These are phyloP conservation scores for Lycaena phlaeas DNA, from an alignment of 2,888 invertebrate genomes.

Conservation along the genomic window DNA sequence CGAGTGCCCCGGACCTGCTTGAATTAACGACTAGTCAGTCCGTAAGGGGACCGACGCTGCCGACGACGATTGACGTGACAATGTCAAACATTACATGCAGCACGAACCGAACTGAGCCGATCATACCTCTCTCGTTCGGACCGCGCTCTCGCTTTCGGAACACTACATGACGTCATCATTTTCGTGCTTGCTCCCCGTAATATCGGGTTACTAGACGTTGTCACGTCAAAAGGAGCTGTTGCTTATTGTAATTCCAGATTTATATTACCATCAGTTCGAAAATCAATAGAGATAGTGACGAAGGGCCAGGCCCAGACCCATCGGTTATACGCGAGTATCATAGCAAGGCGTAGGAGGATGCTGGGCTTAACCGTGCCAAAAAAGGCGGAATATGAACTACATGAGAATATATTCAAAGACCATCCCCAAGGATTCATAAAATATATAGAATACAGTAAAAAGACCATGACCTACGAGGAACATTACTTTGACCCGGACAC, in stretches of 20 bases:
- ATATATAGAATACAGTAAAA: slow-evolving; percentile 57
- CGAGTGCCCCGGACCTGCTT: too few relatives aligned
- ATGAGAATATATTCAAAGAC: slow-evolving; percentile 40
- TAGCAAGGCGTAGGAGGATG: slow-evolving; percentile 67
- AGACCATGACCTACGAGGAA: slow-evolving; percentile 35
- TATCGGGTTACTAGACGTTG: too few relatives aligned
- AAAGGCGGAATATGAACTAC: slow-evolving; percentile 39
- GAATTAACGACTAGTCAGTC: too few relatives aligned
- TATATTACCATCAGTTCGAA: slow-evolving; percentile 73
- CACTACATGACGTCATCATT: too few relatives aligned
- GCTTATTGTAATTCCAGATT: slow-evolving; percentile 74
- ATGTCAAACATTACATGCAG: too few relatives aligned
- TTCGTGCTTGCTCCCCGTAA: too few relatives aligned
- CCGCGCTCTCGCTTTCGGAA: too few relatives aligned
- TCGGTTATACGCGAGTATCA: slow-evolving; percentile 78
- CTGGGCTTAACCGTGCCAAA: slow-evolving; percentile 35
- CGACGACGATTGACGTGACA: too few relatives aligned
- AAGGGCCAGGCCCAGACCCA: slow-evolving; percentile 83
- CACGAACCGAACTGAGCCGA: too few relatives aligned
- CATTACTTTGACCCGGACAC: slow-evolving; percentile 57
- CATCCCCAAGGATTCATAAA: slow-evolving; percentile 54
- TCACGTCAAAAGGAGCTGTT: too few relatives aligned
- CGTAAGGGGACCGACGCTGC: too few relatives aligned
- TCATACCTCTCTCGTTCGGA: too few relatives aligned
- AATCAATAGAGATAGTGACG: slow-evolving; percentile 76